phyloP scores from a whole-genome alignment of 2,113 vertebrate species.

The Sceloporus undulatus region DNA sequence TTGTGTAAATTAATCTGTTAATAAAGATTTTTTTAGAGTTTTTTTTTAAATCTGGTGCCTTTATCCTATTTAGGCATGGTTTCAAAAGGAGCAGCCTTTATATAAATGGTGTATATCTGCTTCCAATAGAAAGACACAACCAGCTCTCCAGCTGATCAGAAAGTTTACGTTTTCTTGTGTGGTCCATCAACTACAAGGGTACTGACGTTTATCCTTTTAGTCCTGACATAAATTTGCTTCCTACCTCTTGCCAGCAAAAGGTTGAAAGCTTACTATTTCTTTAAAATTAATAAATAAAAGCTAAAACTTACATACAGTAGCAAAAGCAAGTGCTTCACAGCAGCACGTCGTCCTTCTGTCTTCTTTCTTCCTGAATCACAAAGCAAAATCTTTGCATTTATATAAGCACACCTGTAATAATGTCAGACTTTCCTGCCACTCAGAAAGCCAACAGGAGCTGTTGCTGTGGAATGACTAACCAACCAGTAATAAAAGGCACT shows the following conservation, averaged over 20 bases:
- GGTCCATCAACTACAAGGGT: background rate
- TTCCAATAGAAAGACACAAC: background rate
- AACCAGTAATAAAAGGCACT: rapidly evolving
- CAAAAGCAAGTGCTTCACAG: background rate
- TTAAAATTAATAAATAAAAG: background rate
- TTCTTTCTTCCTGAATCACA: background rate
- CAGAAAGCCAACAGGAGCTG: background rate
- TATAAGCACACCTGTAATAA: background rate
- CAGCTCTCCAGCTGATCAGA: too few relatives aligned
- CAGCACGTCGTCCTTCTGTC: background rate
- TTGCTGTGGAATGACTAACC: background rate
- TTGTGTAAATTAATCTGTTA: too few relatives aligned
- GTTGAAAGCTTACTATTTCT: background rate
- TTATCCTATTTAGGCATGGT: too few relatives aligned
- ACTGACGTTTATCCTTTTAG: background rate
- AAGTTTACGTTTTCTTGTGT: background rate
- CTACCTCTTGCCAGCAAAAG: background rate
- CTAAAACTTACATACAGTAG: background rate
- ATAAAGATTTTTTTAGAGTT: too few relatives aligned
- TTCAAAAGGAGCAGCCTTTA: background rate
- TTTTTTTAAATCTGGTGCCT: too few relatives aligned
- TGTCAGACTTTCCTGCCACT: background rate
- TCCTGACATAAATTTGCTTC: background rate
- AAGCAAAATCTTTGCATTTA: background rate
- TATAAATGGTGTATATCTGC: background rate